Conservation (phyloP, 2,888 invertebrate genomes). For the Acheta domesticus region DNA sequence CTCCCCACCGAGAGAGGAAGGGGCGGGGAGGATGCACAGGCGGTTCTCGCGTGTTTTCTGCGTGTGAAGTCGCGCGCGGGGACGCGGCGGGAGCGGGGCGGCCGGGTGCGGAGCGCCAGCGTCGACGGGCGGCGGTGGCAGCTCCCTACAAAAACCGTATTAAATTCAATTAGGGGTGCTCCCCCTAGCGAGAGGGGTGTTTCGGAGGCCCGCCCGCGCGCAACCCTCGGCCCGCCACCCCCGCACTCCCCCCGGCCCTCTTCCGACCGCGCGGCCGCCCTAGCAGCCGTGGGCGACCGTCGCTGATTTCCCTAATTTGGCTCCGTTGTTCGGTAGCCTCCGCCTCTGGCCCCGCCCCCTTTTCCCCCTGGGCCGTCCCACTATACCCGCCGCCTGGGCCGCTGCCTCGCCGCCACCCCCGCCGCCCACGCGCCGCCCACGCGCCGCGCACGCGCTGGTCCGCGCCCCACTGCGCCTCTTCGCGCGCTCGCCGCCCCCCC, state of each 20-base stretch:
- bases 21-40: background rate
- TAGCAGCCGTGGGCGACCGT: background rate
- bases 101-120: no score
- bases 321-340: background rate
- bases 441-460: background rate
- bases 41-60: background rate
- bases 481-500: background rate
- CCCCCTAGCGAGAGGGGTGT: background rate
- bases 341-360: background rate
- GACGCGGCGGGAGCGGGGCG: background rate
- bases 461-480: background rate
- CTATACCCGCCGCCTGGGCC: no score
- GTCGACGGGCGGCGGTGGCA: background rate
- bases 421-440: background rate
- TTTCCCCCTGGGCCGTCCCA: background rate
- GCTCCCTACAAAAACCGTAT: conserved; percentile 10
- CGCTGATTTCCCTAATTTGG: conserved; percentile 2
- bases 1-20: background rate
- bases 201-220: background rate
- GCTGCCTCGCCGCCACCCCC: no score
- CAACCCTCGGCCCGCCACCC: background rate
- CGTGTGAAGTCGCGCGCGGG: background rate
- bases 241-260: background rate
- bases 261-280: background rate
- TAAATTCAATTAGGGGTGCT: conserved; percentile 18